Evolutionary conservation across 2,888 invertebrate genomes (phyloP), one percentile per base, ranked within the genome.

Genomic region (Calliphora vomitoria): DNA sequence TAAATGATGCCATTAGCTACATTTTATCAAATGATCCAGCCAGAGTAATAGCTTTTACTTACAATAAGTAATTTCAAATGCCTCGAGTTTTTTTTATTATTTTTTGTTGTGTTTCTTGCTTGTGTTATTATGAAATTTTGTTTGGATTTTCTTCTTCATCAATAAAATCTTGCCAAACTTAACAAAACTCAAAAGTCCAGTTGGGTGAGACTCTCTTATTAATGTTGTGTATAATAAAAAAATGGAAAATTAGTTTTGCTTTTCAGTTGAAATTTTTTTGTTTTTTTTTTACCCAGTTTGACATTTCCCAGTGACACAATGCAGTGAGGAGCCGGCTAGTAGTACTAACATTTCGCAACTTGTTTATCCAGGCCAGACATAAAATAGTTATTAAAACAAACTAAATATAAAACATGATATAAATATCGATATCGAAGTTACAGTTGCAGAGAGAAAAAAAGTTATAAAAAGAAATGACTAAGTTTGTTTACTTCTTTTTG

Each of bases 231-330:
- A 41, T 11, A 0, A n/a, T n/a, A n/a, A n/a, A 38, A 69, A 60
- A 58, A 55, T 75, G 60, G 35, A 38, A 53, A 64, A 41, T 62
- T 53, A 50, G 11, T 44, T 78, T 72, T 38, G 41, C 31, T 47
- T 41, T 20, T 25, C 25, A 25, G 25, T 25, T 25, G 25, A 25
- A 1, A 11, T 41, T 20, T 69, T 66, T 58, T 20, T n/a, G n/a
- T 71, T 71, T 62, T 50, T 38, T 68, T 68, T 66, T 66, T 74
- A 18, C 71, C 60, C 68, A 38, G 18, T 82, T 87, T 84, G 84
- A 87, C 87, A 87, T 87, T 84, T 87, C 74, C 84, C 81, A 87
- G 78, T 87, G 87, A 87, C 87, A 87, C 69, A 87, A 82, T 87
- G 81, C 87, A 68, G n/a, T 64, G 62, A 84, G 81, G 81, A 87